phyloP scores from a whole-genome alignment of 2,797 vertebrate species.

The Tamandua tetradactyla region DNA sequence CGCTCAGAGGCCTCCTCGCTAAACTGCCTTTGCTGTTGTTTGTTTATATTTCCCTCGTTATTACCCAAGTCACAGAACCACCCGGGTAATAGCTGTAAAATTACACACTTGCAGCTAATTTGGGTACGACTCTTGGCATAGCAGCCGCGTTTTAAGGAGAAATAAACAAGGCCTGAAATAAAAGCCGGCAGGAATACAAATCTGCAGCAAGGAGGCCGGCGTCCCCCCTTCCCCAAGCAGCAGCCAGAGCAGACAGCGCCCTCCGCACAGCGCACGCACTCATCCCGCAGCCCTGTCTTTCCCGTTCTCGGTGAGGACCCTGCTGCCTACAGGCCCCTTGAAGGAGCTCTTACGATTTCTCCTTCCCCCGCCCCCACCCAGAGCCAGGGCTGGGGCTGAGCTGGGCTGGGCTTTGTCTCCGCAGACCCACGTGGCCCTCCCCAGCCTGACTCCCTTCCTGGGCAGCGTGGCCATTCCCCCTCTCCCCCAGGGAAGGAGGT shows the following conservation, averaged over 20 bases:
- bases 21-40: conserved; percentile 68
- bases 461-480: background rate
- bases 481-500: background rate
- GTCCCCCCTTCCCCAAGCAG: background rate
- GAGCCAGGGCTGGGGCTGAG: too few species aligned
- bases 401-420: too few species aligned
- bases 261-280: rapidly evolving
- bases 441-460: background rate
- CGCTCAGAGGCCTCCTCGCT: conserved; percentile 65
- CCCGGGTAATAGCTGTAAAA: conserved; percentile 78
- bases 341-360: background rate
- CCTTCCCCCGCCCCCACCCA: background rate
- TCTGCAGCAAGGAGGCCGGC: background rate
- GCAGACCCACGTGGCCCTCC: background rate
- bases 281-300: too few species aligned
- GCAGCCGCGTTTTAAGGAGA: conserved; percentile 69
- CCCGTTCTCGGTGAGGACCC: background rate
- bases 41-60: conserved; percentile 79
- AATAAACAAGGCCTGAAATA: conserved; percentile 74
- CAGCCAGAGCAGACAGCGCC: rapidly evolving
- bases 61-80: conserved; percentile 78
- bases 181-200: conserved; percentile 70
- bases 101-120: conserved; percentile 79
- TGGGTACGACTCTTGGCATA: conserved; percentile 64
- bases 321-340: rapidly evolving